Base-by-base conservation (phyloP, 92 coral and sea anemone species). In the Plumapathes pennacea region DNA sequence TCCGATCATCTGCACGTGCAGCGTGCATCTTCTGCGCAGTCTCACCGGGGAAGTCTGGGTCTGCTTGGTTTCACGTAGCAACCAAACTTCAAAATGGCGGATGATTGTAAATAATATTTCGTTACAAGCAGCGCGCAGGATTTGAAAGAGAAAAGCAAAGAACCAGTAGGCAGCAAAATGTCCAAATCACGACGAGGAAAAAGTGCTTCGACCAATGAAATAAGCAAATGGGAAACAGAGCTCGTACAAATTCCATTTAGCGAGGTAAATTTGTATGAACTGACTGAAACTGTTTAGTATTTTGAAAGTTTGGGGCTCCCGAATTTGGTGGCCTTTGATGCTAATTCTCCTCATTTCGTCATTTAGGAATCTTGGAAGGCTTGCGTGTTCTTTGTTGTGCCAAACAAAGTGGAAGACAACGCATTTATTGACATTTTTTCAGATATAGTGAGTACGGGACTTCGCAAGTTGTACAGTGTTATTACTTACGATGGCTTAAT, bases 21-120 rank as follows among this genome's bases (percentile, higher is more conserved):
- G n/a, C n/a, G n/a, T n/a, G n/a, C n/a, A n/a, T n/a, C n/a, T n/a
- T n/a, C n/a, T n/a, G n/a, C 40, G 40, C n/a, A n/a, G n/a, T 34
- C 8, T 8, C 40, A 47, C 54, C 30, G 30, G 6, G 54, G 48
- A 43, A 53, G 52, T 18, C 8, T 60, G 69, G 38, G 38, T 0
- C 32, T 10, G 32, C 25, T 22, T 22, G 15, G 80, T 79, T 70
- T 67, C 81, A 80, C 91, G 54, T 92, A 69, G 98, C 95, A 84
- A 92, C 96, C 84, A 88, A 92, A 89, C 84, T 67, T 46, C 96
- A 91, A 92, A 64, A 92, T 92, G 98, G 98, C 96, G 92, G 98
- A 56, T 32, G 53, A 40, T 10, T 25, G 46, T 43, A 38, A 19
- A 20, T 22, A 25, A 55, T 20, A 15, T 21, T 27, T 26, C 47